A percentile compares a stretch with the other conserved stretches of the same genome.
These are phyloP conservation scores for Gryllus longicercus DNA, from an alignment of 2,888 invertebrate genomes.

Conservation along the genomic window DNA sequence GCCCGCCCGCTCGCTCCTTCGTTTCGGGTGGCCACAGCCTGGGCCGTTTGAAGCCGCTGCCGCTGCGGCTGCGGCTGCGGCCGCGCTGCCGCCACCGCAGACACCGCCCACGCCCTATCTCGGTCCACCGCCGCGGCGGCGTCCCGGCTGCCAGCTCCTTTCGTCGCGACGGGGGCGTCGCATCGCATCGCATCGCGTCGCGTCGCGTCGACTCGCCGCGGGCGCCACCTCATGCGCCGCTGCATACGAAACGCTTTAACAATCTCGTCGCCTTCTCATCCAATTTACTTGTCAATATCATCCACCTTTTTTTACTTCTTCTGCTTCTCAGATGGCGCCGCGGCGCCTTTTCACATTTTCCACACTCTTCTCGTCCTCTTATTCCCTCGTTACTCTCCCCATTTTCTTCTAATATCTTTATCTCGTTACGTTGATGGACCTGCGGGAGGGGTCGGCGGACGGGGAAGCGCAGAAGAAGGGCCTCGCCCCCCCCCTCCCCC, in stretches of 20 bases:
- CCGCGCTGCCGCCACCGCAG: background rate
- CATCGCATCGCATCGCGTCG: background rate
- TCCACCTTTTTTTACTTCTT: background rate
- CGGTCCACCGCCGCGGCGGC: background rate
- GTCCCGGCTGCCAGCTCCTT: background rate
- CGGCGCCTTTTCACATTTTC: background rate
- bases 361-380: background rate
- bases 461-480: background rate
- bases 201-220: background rate
- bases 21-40: no score
- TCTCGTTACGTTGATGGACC: slow-evolving; percentile 6
- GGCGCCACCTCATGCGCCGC: background rate
- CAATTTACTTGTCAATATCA: slow-evolving; percentile 11
- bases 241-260: background rate
- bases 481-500: background rate
- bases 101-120: background rate
- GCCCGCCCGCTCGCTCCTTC: background rate
- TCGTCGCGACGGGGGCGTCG: background rate
- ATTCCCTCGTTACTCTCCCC: slow-evolving; percentile 5
- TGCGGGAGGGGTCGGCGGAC: background rate
- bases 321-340: background rate
- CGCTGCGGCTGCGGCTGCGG: background rate
- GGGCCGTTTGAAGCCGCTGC: background rate
- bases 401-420: slow-evolving; percentile 17
- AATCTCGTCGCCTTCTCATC: background rate